Base-by-base conservation (phyloP, 2,888 invertebrate genomes). In the Mayetiola destructor region DNA sequence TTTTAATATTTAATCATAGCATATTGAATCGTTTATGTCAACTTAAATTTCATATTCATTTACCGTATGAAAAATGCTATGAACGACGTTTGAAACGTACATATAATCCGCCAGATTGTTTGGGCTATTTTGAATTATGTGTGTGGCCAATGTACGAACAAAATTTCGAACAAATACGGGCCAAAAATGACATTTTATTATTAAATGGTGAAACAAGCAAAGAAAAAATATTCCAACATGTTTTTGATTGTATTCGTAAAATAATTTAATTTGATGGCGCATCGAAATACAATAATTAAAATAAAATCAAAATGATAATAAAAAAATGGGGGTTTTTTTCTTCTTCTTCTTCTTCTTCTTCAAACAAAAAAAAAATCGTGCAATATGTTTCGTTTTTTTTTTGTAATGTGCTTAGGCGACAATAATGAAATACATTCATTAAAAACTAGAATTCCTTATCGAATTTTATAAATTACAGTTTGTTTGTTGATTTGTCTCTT, bases 111-210 rank as follows among this genome's bases (percentile, higher is more conserved):
- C 86, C 93, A 1, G 93, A 95, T 73, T 75, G 84, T 2, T 81
- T 80, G 1, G 89, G 90, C 0, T 95, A 94, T 75, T 93, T 93
- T 73, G 89, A 93, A 48, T 72, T 73, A 62, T 81, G 85, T 66
- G 90, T 87, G n/a, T 95, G 94, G 93, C 93, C 93, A n/a, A 81
- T 83, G 66, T 88, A 92, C 67, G 65, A 80, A 58, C 73, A 72
- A 63, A 78, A 84, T 64, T 69, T 76, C 37, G 63, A 69, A 21
- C 76, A 78, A 64, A 68, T 69, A 57, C 65, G 68, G 4, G 67
- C 68, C 3, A 65, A 68, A 35, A 67, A 69, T 57, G 72, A 71
- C 56, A 65, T 74, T 3, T 66, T 66, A 8, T 64, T 69, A 53
- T 63, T 73, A 4, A 71, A 73, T 62, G 70, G 69, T 1, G 71